A percentile compares a stretch with the other conserved stretches of the same genome.
phyloP scores from a whole-genome alignment of 2,113 vertebrate species.

The Pelvicachromis taeniatus region DNA sequence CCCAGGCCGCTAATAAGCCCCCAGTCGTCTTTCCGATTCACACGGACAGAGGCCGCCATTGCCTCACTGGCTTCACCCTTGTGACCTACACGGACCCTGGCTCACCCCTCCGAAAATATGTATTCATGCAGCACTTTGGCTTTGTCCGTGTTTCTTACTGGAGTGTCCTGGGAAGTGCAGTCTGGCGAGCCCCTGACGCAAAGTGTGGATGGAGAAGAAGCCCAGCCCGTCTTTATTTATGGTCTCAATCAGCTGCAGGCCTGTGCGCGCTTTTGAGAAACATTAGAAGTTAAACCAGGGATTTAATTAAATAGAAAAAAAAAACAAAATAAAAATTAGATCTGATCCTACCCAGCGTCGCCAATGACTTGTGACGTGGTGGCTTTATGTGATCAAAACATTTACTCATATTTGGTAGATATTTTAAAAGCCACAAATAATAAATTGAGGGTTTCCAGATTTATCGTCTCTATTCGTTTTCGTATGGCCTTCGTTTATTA shows the following conservation, averaged over 20 bases:
- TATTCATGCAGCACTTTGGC: neutral
- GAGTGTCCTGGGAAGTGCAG: neutral
- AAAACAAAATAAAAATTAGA: neutral
- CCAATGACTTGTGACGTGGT: neutral
- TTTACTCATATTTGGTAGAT: neutral
- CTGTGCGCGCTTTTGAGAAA: neutral
- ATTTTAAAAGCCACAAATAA: neutral
- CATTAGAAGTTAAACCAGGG: neutral
- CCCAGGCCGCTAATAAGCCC: constrained; percentile 89
- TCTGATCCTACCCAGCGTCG: neutral
- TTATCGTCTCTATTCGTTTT: neutral
- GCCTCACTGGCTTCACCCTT: constrained; percentile 36
- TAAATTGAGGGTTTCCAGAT: neutral
- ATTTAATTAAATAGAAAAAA: no score
- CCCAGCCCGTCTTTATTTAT: neutral
- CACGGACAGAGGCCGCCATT: constrained; percentile 63
- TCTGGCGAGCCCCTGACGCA: neutral
- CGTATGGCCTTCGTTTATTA: neutral
- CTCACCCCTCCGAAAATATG: constrained; percentile 34
- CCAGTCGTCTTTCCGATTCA: constrained; percentile 87
- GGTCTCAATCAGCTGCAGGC: neutral
- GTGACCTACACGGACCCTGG: constrained; percentile 43
- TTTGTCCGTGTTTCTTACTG: neutral
- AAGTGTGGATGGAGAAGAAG: neutral
- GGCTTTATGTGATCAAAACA: neutral